phyloP scores from a whole-genome alignment of 92 coral and sea anemone genomes.

The Porites lobata region DNA sequence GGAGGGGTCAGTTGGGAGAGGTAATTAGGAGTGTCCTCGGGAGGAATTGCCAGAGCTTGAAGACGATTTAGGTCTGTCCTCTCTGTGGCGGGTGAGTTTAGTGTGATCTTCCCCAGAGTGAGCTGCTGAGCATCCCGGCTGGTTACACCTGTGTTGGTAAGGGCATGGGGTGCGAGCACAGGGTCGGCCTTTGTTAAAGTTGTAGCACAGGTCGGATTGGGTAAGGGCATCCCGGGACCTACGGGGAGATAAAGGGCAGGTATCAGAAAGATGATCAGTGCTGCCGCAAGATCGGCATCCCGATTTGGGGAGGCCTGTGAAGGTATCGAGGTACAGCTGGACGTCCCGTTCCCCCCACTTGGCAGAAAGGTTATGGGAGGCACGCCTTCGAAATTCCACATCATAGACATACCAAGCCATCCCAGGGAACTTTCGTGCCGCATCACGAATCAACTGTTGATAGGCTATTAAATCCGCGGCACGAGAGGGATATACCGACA shows the following conservation, averaged over 20 bases:
- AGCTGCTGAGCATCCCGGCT: slow-evolving; percentile 5
- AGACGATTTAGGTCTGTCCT: not conserved
- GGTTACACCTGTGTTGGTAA: slow-evolving; percentile 14
- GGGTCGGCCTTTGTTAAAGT: not conserved
- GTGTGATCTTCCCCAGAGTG: not conserved
- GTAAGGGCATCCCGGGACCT: not conserved
- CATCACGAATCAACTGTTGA: not conserved
- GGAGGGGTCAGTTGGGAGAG: not conserved
- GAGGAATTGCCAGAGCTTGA: not conserved
- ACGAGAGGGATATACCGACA: not conserved
- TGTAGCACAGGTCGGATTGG: slow-evolving; percentile 4
- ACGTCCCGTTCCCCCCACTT: slow-evolving; percentile 33
- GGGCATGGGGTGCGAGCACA: slow-evolving; percentile 24
- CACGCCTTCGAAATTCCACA: too few relatives aligned
- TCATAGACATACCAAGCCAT: slow-evolving; percentile 20
- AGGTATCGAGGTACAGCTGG: slow-evolving; percentile 21
- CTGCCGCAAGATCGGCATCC: slow-evolving; percentile 2
- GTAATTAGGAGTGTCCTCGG: not conserved
- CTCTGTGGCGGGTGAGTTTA: slow-evolving; percentile 8
- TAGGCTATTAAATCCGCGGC: not conserved
- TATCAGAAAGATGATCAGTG: not conserved
- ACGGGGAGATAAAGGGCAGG: not conserved
- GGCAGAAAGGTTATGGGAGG: not conserved
- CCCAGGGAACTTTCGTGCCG: slow-evolving; percentile 4
- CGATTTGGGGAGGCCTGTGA: slow-evolving; percentile 20